Percentiles rank a stretch among this genome's conserved stretches.
phyloP scores from a whole-genome alignment of 2,797 vertebrate genomes.

The Lagocephalus sceleratus region DNA sequence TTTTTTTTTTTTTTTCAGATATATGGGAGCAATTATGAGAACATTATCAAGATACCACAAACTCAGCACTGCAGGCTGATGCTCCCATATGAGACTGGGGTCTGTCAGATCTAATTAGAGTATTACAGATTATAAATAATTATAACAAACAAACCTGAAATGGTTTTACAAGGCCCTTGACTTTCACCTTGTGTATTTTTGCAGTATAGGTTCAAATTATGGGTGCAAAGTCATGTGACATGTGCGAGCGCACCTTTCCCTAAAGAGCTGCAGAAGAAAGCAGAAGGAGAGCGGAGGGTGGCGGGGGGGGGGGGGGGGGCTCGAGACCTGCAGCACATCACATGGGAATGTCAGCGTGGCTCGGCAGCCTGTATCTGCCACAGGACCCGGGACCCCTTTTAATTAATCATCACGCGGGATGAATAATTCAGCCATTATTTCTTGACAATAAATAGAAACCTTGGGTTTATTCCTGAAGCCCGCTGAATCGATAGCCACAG shows the following conservation, averaged over 20 bases:
- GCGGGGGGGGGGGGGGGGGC: too few species aligned
- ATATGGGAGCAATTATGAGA: slow-evolving; percentile 4
- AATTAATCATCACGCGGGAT: slow-evolving; percentile 81
- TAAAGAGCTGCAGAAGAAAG: slow-evolving; percentile 38
- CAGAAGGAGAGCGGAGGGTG: slow-evolving; percentile 35
- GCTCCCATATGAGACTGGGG: neutral
- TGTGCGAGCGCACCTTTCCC: slow-evolving; percentile 44
- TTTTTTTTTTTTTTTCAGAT: neutral
- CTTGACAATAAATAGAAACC: slow-evolving; percentile 69
- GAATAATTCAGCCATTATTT: slow-evolving; percentile 81
- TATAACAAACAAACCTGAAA: neutral
- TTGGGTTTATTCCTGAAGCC: slow-evolving; percentile 61
- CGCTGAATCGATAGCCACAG: slow-evolving; percentile 58
- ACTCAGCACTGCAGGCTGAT: neutral
- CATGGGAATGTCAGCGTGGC: slow-evolving; percentile 73
- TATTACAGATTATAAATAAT: neutral
- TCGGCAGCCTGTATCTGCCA: slow-evolving; percentile 77
- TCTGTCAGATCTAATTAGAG: neutral
- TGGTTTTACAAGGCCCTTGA: slow-evolving; percentile 18
- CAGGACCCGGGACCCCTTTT: slow-evolving; percentile 77
- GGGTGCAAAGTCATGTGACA: slow-evolving; percentile 37
- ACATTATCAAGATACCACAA: neutral
- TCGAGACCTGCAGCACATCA: slow-evolving; percentile 61
- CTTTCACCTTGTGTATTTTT: slow-evolving; percentile 46
- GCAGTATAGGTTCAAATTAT: slow-evolving; percentile 44